Conservation (phyloP, 2,113 vertebrate genomes). For the Pithys albifrons region DNA sequence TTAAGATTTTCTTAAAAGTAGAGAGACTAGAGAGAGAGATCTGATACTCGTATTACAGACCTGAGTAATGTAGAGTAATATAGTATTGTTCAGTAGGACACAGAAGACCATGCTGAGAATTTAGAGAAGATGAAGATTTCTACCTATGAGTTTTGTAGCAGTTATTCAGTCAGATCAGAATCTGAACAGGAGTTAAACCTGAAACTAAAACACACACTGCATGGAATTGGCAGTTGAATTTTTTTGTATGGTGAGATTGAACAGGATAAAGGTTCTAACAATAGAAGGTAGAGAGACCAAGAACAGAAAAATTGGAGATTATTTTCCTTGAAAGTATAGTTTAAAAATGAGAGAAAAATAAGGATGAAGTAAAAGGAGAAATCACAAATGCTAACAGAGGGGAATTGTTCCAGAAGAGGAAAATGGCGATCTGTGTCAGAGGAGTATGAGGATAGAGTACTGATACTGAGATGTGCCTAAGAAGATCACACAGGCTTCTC, state of each 20-base stretch:
- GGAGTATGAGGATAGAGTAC: neutral
- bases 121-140: neutral
- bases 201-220: neutral
- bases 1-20: neutral
- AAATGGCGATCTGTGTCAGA: neutral
- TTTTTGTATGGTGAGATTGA: neutral
- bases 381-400: neutral
- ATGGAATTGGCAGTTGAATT: neutral
- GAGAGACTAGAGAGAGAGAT: neutral
- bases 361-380: neutral
- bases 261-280: neutral
- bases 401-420: neutral
- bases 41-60: neutral
- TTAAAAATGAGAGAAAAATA: neutral
- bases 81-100: neutral
- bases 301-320: neutral
- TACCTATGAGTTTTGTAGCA: neutral
- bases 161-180: neutral
- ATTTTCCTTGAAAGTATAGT: neutral
- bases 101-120: neutral
- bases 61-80: neutral
- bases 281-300: neutral
- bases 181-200: neutral
- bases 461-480: neutral
- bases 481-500: neutral